Evolutionary conservation across 2,113 vertebrate genomes (phyloP), one percentile per base, ranked within the genome.

Genomic region (Bos javanicus): DNA sequence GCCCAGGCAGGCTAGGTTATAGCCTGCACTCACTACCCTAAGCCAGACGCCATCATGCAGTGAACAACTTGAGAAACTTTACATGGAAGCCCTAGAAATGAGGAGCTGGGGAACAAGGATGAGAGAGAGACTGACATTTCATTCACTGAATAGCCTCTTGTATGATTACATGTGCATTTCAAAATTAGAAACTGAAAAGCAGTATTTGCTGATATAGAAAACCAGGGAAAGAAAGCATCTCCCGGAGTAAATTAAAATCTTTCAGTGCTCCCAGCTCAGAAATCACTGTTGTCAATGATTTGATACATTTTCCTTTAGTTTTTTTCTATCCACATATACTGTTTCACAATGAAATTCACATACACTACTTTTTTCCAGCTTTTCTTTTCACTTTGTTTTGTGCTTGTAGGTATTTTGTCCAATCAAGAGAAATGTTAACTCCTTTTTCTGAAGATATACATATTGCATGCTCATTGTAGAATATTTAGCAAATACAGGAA

Each of bases 341-440:
- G 36, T 33, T 90, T 83, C 54, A 67, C 54, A 36, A 21, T n/a
- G 78, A n/a, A 50, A 43, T 80, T 91, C 30, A 25, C 3, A 15
- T 28, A 4, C 13, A 46, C 3, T 28, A 54, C 28, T 57, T 86
- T 88, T 67, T 48, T 28, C 52, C 17, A 46, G 26, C 2, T 83
- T 87, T 87, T 48, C 80, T 87, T 94, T 93, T 94, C 43, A 91
- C 19, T 95, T 54, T 67, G 56, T 90, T 94, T 97, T 43, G 11
- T 91, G 39, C 50, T 62, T 62, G 71, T 21, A 81, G 12, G 6
- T 8, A 23, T 91, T 81, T 96, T 92, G 90, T 25, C 67, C 43
- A 88, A 36, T 94, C 2, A 3, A 86, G 17, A 87, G 33, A 82
- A 82, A 83, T 78, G 10, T 92, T 5, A 57, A 56, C 33, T 6